A percentile compares a stretch with the other conserved stretches of the same genome.
phyloP scores from a whole-genome alignment of 1,140 invertebrate species.

The Caenorhabditis elegans region WBcel235 BX284605.5:14220501-14221000 shows the following conservation, averaged over 20 bases:
- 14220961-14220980: no score
- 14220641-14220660: slow-evolving; percentile 5
- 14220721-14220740: slow-evolving; percentile 15
- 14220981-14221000: no score
- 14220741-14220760: slow-evolving; percentile 10
- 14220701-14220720: not conserved
- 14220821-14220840: not conserved
- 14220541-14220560: not conserved
- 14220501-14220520: not conserved
- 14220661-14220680: not conserved
- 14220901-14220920: not conserved
- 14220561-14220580: no score
- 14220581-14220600: no score
- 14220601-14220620: no score
- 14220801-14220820: slow-evolving; percentile 17
- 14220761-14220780: not conserved
- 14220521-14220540: not conserved
- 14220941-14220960: not conserved
- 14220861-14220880: not conserved
- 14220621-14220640: not conserved
- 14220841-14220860: no score
- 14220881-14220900: not conserved
- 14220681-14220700: not conserved
- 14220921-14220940: not conserved
- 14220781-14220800: slow-evolving; percentile 5